phyloP scores from a whole-genome alignment of 1,140 invertebrate genomes.

The Lysiphlebus fabarum region DNA sequence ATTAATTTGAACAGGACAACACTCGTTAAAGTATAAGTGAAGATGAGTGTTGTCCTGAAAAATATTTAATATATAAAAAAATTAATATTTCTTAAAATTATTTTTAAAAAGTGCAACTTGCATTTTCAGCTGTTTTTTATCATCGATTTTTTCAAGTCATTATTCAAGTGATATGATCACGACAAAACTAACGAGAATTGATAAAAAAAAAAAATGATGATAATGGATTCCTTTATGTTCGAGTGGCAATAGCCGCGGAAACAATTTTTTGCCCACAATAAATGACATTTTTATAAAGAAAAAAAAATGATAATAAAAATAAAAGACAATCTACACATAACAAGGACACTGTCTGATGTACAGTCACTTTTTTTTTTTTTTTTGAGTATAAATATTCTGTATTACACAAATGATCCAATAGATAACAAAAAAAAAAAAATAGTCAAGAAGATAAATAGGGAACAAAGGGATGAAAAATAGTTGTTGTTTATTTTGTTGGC shows the following conservation, averaged over 20 bases:
- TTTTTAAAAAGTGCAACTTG: no score
- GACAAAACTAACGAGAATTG: conserved; percentile 7
- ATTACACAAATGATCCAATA: conserved; percentile 7
- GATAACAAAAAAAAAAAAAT: neutral
- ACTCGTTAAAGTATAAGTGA: no score
- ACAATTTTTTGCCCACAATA: conserved; percentile 11
- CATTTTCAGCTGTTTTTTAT: no score
- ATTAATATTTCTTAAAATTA: no score
- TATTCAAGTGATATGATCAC: conserved; percentile 1
- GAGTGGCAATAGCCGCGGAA: conserved; percentile 14
- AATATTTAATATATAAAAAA: no score
- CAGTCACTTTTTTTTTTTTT: neutral
- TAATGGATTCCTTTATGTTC: conserved; percentile 15
- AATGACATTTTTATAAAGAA: conserved; percentile 3
- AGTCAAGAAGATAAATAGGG: no score
- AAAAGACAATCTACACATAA: conserved; percentile 2
- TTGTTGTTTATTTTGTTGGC: no score
- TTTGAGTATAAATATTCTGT: neutral
- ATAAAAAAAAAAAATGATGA: neutral
- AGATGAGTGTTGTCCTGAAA: no score
- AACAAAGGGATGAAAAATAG: no score
- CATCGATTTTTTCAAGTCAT: no score
- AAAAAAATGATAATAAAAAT: neutral
- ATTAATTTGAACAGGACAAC: no score
- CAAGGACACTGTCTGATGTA: conserved; percentile 4